Percentiles rank a stretch among this genome's conserved stretches.
These are phyloP conservation scores for Xiphophorus birchmanni DNA, from an alignment of 2,797 vertebrate species.

Conservation along the genomic window DNA sequence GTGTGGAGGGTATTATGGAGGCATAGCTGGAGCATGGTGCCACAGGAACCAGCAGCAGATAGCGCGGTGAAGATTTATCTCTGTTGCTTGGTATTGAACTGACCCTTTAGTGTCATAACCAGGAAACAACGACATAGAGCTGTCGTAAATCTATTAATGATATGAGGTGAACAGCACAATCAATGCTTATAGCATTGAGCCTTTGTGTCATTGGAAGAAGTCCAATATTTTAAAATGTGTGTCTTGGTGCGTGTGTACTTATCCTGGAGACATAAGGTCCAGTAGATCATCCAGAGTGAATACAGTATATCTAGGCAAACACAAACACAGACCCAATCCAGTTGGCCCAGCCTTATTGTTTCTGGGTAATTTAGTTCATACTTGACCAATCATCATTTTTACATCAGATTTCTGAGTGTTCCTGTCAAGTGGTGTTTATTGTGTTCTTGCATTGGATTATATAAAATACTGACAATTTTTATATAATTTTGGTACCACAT, in stretches of 20 bases:
- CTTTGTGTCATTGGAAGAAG: constrained; percentile 34
- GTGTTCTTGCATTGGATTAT: not conserved
- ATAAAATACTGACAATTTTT: not conserved
- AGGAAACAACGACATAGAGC: constrained; percentile 33
- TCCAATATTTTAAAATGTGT: constrained; percentile 51
- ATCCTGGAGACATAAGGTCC: not conserved
- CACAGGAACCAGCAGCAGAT: constrained; percentile 28
- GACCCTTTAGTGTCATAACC: constrained; percentile 59
- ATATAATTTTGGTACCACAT: no score
- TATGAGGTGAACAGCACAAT: constrained; percentile 57
- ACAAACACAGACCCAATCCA: not conserved
- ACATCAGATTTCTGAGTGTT: not conserved
- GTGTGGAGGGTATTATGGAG: constrained; percentile 55
- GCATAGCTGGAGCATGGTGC: constrained; percentile 35
- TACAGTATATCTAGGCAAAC: not conserved
- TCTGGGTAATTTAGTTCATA: not conserved
- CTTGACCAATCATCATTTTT: not conserved
- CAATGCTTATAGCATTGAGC: constrained; percentile 64
- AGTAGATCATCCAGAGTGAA: not conserved
- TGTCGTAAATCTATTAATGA: constrained; percentile 56
- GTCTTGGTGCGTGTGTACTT: not conserved
- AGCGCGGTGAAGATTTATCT: constrained; percentile 49
- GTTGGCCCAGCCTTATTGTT: not conserved
- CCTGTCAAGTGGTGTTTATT: not conserved
- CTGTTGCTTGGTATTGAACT: constrained; percentile 51